A percentile compares a stretch with the other conserved stretches of the same genome.
Evolutionary conservation across 2,113 vertebrate species (phyloP).

Genomic region (Okapia johnstoni): DNA sequence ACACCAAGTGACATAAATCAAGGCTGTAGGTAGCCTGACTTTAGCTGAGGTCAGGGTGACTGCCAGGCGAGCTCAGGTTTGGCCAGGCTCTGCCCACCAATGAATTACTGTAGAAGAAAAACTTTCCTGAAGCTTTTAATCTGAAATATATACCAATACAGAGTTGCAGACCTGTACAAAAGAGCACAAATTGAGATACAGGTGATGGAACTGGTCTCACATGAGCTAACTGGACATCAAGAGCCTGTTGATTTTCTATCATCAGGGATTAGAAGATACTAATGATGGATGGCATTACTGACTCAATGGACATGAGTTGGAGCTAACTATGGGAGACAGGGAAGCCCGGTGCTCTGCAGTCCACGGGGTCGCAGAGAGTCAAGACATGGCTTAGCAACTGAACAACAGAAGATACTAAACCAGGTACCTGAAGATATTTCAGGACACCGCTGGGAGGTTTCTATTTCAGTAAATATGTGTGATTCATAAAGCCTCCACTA

Average conservation of each 20-base stretch:
- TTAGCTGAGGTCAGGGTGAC: neutral
- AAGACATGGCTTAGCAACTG: neutral
- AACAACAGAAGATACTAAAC: neutral
- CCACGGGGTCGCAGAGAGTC: neutral
- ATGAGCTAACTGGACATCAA: neutral
- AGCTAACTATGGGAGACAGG: neutral
- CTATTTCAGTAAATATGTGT: neutral
- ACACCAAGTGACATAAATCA: neutral
- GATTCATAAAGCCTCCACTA: neutral
- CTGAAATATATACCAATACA: neutral
- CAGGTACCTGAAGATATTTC: neutral
- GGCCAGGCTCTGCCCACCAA: neutral
- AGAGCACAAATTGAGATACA: neutral
- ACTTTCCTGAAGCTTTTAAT: neutral
- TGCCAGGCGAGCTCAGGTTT: neutral
- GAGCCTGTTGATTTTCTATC: neutral
- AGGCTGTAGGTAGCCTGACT: neutral
- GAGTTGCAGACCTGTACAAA: neutral
- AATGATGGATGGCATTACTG: neutral
- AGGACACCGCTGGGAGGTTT: neutral
- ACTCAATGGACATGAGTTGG: neutral
- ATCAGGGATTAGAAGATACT: neutral
- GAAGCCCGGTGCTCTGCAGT: neutral
- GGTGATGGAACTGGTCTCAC: neutral
- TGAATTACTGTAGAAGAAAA: neutral